A percentile compares a stretch with the other conserved stretches of the same genome.
Conservation (phyloP, 1,140 invertebrate genomes). For the Diabrotica virgifera region DNA sequence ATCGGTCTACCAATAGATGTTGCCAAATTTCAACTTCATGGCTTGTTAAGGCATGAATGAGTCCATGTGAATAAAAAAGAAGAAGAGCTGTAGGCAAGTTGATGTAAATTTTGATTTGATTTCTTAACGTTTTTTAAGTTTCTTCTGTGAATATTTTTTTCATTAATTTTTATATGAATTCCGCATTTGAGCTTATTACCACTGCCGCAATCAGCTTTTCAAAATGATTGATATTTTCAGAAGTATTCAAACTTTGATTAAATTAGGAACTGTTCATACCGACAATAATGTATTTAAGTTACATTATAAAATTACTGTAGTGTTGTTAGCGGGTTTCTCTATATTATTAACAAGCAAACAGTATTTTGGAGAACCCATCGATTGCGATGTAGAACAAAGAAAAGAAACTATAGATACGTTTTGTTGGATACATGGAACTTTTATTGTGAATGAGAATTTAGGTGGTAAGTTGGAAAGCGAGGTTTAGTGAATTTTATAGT, state of each 20-base stretch:
- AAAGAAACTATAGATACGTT: slow-evolving; percentile 66
- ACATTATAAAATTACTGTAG: slow-evolving; percentile 66
- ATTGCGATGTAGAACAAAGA: slow-evolving; percentile 56
- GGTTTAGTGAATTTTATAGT: not conserved
- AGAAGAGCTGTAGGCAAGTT: too few species aligned
- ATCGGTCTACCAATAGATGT: too few species aligned
- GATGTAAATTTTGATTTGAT: too few species aligned
- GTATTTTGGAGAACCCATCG: slow-evolving; percentile 69
- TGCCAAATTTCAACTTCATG: too few species aligned
- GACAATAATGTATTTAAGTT: slow-evolving; percentile 66
- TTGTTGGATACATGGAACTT: slow-evolving; percentile 78
- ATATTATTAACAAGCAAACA: slow-evolving; percentile 67
- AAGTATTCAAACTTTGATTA: slow-evolving; percentile 48
- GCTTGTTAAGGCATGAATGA: too few species aligned
- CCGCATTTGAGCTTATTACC: too few species aligned
- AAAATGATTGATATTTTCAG: slow-evolving; percentile 38
- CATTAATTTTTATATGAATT: too few species aligned
- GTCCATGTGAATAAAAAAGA: too few species aligned
- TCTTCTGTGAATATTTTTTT: too few species aligned
- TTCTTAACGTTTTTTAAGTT: too few species aligned
- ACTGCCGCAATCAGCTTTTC: too few species aligned
- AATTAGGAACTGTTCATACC: slow-evolving; percentile 60
- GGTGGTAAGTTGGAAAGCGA: slow-evolving; percentile 41
- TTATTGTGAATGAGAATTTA: slow-evolving; percentile 56
- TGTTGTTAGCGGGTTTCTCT: slow-evolving; percentile 63